Conservation (phyloP, 2,113 vertebrate species). For the Onychostruthus taczanowskii region DNA sequence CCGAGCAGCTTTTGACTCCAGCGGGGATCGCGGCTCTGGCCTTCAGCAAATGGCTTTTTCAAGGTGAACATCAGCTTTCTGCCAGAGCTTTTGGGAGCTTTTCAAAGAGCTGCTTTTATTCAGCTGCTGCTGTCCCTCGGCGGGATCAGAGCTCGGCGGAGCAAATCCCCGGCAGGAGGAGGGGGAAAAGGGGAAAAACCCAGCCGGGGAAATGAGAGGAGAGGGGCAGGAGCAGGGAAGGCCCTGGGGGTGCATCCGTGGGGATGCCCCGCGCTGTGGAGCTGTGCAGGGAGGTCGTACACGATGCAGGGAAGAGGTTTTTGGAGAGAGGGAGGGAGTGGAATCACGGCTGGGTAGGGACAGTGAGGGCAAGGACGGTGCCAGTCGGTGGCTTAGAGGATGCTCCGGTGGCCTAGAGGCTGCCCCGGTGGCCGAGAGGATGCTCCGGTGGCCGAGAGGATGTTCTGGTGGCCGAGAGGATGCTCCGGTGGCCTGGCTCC, state of each 20-base stretch:
- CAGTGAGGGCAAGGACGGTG: accelerated
- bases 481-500: accelerated
- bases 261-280: not conserved
- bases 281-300: accelerated
- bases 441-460: no score
- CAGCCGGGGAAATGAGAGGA: accelerated
- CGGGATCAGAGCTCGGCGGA: not conserved
- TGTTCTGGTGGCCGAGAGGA: accelerated
- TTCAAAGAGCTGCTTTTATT: not conserved
- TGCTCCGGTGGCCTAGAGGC: accelerated
- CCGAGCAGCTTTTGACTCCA: not conserved
- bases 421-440: accelerated
- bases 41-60: conserved; percentile 33
- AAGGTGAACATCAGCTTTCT: conserved; percentile 22
- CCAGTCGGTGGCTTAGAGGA: accelerated
- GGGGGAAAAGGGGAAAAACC: not conserved
- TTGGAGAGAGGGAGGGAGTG: not conserved
- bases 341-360: not conserved
- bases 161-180: not conserved
- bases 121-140: not conserved
- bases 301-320: accelerated
- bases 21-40: not conserved
- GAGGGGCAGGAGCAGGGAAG: not conserved
- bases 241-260: accelerated
- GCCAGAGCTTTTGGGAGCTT: conserved; percentile 23